Conservation (phyloP, 1,140 invertebrate species). For the Streblospio benedicti region DNA sequence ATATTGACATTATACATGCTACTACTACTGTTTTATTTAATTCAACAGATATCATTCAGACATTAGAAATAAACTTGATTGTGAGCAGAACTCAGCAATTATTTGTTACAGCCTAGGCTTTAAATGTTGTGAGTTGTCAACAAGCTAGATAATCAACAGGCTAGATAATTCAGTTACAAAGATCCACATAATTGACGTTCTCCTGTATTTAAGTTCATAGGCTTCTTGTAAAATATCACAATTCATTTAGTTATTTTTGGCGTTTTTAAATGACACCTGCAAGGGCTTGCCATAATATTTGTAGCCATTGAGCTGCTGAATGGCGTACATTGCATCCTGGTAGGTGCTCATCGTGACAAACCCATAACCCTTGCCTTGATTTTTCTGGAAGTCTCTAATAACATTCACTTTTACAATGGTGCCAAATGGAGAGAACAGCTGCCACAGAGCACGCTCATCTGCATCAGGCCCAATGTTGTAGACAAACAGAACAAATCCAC, state of each 20-base stretch:
- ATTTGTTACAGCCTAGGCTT: too few relatives aligned
- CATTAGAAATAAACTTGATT: too few relatives aligned
- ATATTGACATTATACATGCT: too few relatives aligned
- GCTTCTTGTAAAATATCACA: too few relatives aligned
- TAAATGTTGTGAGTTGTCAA: too few relatives aligned
- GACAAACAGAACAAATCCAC: constrained; percentile 42
- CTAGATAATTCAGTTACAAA: too few relatives aligned
- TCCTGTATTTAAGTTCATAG: too few relatives aligned
- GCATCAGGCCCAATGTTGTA: constrained; percentile 49
- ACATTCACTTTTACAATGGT: constrained; percentile 46
- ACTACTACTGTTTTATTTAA: too few relatives aligned
- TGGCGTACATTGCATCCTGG: constrained; percentile 45
- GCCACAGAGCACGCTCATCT: constrained; percentile 42
- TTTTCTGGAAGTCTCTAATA: constrained; percentile 39
- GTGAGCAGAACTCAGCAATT: too few relatives aligned
- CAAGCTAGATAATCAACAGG: too few relatives aligned
- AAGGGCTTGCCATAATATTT: constrained; percentile 36
- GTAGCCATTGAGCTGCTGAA: constrained; percentile 44
- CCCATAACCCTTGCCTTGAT: constrained; percentile 46
- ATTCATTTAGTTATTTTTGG: constrained; percentile 10
- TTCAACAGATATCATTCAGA: too few relatives aligned
- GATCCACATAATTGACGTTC: too few relatives aligned
- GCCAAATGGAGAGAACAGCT: constrained; percentile 45
- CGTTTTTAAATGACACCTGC: constrained; percentile 46
- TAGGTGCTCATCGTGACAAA: constrained; percentile 50